Evolutionary conservation across 2,113 vertebrate species (phyloP).

Genomic region (Piprites chloris): DNA sequence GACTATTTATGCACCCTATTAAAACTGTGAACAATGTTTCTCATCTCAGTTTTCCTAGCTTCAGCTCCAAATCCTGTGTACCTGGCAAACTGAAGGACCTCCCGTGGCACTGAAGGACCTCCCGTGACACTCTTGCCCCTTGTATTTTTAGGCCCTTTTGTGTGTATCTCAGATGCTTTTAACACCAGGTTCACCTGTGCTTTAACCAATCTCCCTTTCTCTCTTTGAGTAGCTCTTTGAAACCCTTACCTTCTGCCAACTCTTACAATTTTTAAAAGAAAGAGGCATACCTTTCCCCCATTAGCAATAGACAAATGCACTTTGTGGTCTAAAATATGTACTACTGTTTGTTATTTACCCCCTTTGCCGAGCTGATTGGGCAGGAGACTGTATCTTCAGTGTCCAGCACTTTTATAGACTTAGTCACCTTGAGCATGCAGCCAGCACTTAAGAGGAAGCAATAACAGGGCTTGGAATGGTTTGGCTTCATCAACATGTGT

Average conservation of each 20-base stretch:
- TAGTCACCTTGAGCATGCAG: background rate
- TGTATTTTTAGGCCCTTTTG: background rate
- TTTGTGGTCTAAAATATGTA: background rate
- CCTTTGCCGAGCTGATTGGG: background rate
- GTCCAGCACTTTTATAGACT: background rate
- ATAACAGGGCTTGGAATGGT: background rate
- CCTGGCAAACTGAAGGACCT: background rate
- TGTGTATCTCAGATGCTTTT: background rate
- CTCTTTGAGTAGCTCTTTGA: background rate
- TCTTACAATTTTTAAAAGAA: background rate
- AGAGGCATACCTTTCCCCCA: background rate
- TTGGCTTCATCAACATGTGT: background rate
- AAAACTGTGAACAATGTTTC: background rate
- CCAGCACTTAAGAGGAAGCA: constrained; percentile 12
- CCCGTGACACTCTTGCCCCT: background rate
- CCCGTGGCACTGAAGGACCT: background rate
- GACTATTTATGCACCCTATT: background rate
- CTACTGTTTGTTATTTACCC: background rate
- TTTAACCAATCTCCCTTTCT: background rate
- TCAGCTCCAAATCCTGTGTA: background rate
- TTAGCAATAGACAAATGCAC: background rate
- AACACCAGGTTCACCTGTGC: background rate
- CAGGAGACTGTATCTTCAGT: background rate
- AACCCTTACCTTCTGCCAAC: background rate
- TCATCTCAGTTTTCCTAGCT: background rate